Evolutionary conservation across 2,113 vertebrate genomes (phyloP).

Genomic region (Meles meles): DNA sequence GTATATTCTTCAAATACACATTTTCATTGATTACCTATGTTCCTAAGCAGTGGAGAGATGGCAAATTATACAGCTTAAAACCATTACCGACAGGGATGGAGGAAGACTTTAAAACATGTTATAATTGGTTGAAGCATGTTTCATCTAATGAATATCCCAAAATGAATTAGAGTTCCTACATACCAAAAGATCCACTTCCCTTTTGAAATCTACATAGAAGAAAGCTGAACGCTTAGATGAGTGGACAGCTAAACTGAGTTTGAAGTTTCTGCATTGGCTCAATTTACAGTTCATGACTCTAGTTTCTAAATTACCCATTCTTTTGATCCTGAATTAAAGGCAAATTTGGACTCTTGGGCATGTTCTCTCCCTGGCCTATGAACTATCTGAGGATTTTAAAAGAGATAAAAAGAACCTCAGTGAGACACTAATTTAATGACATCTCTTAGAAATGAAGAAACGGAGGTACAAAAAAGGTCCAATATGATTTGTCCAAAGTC

Average conservation of each 20-base stretch:
- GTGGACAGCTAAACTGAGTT: background rate
- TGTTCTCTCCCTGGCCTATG: slow-evolving; percentile 3
- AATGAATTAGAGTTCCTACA: background rate
- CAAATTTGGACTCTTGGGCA: background rate
- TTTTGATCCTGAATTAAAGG: slow-evolving; percentile 44
- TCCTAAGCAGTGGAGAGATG: slow-evolving; percentile 40
- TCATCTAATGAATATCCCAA: slow-evolving; percentile 39
- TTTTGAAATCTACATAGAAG: slow-evolving; percentile 47
- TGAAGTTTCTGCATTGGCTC: slow-evolving; percentile 2
- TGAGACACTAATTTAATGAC: background rate
- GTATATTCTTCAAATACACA: slow-evolving; percentile 51
- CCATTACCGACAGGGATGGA: slow-evolving; percentile 21
- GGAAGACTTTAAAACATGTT: slow-evolving; percentile 29
- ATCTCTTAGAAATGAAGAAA: slow-evolving; percentile 38
- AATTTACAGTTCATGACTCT: background rate
- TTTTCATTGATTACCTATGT: slow-evolving; percentile 56
- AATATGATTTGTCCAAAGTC: background rate
- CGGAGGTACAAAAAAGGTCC: background rate
- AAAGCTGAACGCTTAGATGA: slow-evolving; percentile 5
- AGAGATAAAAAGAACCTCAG: background rate
- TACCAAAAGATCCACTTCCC: background rate
- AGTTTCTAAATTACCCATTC: slow-evolving; percentile 32
- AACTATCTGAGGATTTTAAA: background rate
- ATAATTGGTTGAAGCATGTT: slow-evolving; percentile 7
- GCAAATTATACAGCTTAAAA: slow-evolving; percentile 59